Base-by-base conservation (phyloP, 2,888 invertebrate genomes). In the Chirona hameri region DNA sequence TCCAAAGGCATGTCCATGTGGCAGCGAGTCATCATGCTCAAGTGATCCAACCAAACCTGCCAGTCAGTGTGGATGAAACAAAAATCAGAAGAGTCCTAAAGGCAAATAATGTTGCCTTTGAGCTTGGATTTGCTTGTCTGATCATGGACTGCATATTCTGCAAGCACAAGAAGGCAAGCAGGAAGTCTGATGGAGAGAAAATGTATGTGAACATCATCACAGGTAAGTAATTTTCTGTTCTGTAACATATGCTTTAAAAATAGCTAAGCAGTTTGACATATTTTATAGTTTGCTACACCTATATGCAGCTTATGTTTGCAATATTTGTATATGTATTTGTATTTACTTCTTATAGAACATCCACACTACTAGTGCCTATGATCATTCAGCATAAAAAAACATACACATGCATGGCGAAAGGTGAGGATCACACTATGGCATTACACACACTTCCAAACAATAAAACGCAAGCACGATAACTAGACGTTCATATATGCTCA, bases 81-180 rank as follows among this genome's bases (percentile, higher is more conserved):
- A 76, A 76, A 24, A 76, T 76, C 15, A 39, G 24, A 24, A 39
- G 24, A 9, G 46, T 46, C 1, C 12, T 76, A 12, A 76, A 76
- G 21, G 10, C 76, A 9, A 46, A 76, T 24, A 46, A 46, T 15
- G 21, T 76, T 0, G 14, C 76, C 21, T 76, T 76, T 76, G 76
- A 76, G 24, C 46, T 76, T 4, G 80, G 80, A 18, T 80, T 18
- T 18, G 29, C 55, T 1, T 80, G 80, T 27, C 21, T 80, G 27
- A 80, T 80, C 12, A 52, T 80, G 52, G 80, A 80, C 27, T 80
- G 80, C 52, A 80, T 80, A 4, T 80, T 80, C 15, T 80, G 80
- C 80, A 80, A 80, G 52, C 52, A 27, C 52, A 48, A 55, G 55
- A 48, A 55, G 14, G 7, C 80, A 10, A 29, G 52, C 27, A 52